Evolutionary conservation across 2,888 invertebrate species (phyloP), one percentile per base, ranked within the genome.

Genomic region (Eupithecia inturbata): DNA sequence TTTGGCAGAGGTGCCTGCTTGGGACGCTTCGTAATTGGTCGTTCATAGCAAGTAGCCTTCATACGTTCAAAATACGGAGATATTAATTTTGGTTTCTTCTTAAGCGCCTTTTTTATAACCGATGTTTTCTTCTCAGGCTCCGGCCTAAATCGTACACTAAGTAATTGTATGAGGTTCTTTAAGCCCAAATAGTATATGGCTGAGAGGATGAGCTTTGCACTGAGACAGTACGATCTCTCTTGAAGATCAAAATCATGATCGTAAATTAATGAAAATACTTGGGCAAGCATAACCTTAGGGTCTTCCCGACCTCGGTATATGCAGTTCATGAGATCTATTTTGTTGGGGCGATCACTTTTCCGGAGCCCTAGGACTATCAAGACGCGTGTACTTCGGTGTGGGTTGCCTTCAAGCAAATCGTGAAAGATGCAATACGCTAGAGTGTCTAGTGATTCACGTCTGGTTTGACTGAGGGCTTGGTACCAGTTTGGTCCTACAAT

Each of bases 401-500:
- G 93, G 1, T 86, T 86, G 1, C 90, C 91, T 86, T 92, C 92
- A 0, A 94, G 78, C 68, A 91, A 63, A 72, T 95, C 94, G 82
- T 93, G 89, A 75, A 92, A 90, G 57, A 94, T 92, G 5, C 85
- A 81, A 39, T 76, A 71, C 66, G 85, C 82, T 75, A 95, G 81
- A 0, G 79, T 80, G 70, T 93, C 90, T 64, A 94, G 82, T 4
- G 91, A 88, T 5, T 71, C 67, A 77, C 89, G 86, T 82, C 94
- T 94, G 7, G 83, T 83, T 5, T 87, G 89, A 76, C 94, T 93
- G 10, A 94, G 86, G 3, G 89, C 89, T 79, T 94, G 93, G 75
- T 93, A 92, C 94, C 94, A 95, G 14, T 76, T 84, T 0, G 94
- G 93, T 1, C 94, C 94, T 10, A 92, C 83, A 1, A 82, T 74